Conservation (phyloP, 2,888 invertebrate genomes). For the Mythimna lalbum region DNA sequence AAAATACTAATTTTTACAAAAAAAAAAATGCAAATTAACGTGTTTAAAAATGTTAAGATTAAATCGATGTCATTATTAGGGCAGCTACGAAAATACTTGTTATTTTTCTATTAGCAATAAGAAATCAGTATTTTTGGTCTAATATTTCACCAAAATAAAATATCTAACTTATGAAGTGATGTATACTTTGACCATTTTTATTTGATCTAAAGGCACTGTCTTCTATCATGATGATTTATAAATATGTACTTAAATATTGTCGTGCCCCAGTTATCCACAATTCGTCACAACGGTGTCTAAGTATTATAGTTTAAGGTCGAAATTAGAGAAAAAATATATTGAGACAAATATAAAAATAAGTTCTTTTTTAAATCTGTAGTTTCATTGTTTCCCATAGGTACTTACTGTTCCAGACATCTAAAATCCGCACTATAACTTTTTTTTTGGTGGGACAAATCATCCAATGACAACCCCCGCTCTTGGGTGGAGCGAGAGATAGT, state of each 20-base stretch:
- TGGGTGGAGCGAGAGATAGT: too few relatives aligned
- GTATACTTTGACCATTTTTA: constrained; percentile 24
- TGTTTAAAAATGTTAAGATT: too few relatives aligned
- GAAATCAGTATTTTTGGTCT: constrained; percentile 28
- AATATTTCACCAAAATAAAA: constrained; percentile 6
- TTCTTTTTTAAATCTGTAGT: constrained; percentile 34
- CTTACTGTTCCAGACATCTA: too few relatives aligned
- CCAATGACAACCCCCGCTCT: too few relatives aligned
- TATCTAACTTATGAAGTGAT: constrained; percentile 15
- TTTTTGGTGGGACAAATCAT: too few relatives aligned
- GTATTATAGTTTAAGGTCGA: constrained; percentile 72
- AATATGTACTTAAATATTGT: constrained; percentile 66
- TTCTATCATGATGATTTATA: constrained; percentile 21
- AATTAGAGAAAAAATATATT: constrained; percentile 47
- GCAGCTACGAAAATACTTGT: neutral
- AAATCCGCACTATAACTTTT: too few relatives aligned
- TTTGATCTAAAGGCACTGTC: constrained; percentile 24
- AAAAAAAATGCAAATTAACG: too few relatives aligned
- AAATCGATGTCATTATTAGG: neutral
- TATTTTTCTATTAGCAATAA: neutral
- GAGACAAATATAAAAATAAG: constrained; percentile 34
- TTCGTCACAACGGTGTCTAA: constrained; percentile 69
- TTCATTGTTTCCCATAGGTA: constrained; percentile 29
- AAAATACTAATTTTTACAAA: constrained; percentile 4
- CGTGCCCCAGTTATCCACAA: constrained; percentile 58